These are phyloP conservation scores for Saxicola maurus DNA, from an alignment of 2,797 vertebrate genomes.

Conservation along the genomic window DNA sequence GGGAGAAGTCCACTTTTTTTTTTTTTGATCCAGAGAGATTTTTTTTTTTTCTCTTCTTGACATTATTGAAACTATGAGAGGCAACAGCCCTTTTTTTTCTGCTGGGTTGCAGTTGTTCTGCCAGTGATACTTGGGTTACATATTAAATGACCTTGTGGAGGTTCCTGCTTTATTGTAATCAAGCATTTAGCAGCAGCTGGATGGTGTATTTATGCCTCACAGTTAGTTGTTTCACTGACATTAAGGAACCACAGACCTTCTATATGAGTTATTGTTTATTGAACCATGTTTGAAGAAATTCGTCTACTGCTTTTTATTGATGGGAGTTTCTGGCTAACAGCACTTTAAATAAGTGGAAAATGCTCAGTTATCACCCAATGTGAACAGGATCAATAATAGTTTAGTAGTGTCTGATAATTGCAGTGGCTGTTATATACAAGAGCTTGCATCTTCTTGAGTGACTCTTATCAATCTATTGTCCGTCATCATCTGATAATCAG, in stretches of 20 bases:
- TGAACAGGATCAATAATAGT: conserved; percentile 90
- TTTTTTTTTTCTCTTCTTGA: not conserved
- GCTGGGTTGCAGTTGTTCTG: not conserved
- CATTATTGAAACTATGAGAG: not conserved
- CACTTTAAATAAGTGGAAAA: conserved; percentile 91
- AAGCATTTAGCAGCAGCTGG: conserved; percentile 49
- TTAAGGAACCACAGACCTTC: conserved; percentile 71
- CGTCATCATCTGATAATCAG: conserved; percentile 83
- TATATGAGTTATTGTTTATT: conserved; percentile 66
- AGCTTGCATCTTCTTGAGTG: conserved; percentile 83
- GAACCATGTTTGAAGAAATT: conserved; percentile 77
- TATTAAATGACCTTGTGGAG: conserved; percentile 57
- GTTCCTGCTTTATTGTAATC: conserved; percentile 45
- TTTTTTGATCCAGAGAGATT: not conserved
- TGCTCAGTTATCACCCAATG: conserved; percentile 83
- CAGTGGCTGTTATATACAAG: conserved; percentile 87
- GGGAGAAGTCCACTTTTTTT: not conserved
- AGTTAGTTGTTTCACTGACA: conserved; percentile 64
- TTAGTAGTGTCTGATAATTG: conserved; percentile 97
- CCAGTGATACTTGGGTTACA: conserved; percentile 31
- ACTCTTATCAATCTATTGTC: conserved; percentile 89
- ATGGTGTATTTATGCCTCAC: conserved; percentile 23
- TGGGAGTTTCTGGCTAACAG: conserved; percentile 85
- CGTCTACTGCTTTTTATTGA: conserved; percentile 77
- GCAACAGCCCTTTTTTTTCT: not conserved